Base-by-base conservation (phyloP, 1,140 invertebrate genomes). In the Drosophila biarmipes region DNA sequence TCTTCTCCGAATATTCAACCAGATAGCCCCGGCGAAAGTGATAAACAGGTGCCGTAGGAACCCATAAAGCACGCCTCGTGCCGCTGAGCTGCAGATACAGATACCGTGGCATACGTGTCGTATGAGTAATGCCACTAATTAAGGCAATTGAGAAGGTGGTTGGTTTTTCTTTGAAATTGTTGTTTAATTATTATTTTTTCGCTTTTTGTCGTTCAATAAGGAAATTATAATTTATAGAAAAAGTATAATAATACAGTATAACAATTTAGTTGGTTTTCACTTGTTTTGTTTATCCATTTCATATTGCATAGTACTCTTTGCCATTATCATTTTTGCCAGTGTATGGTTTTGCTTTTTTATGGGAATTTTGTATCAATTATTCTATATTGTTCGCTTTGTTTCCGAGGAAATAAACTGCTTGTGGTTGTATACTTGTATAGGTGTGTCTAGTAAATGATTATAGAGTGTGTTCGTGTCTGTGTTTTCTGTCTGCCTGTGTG, bases 191-290 rank as follows among this genome's bases (percentile, higher is more conserved):
- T 85, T 91, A 73, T 90, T 78, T 80, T 81, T 75, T 82, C 76
- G 86, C 66, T 69, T 79, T 90, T 79, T 84, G 55, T 85, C 87
- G 72, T 81, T 90, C 81, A 87, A 81, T 91, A 89, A 89, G 75
- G 84, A 91, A 91, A 91, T 91, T 80, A 91, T 91, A 91, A 91
- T 74, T 90, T 89, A 91, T 91, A 91, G 90, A 91, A 91, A 91
- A 91, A 91, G 90, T 91, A 91, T 91, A 91, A 91, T 91, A 91
- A 91, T 91, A 90, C 90, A 85, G 90, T 91, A 91, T 91, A 91
- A 91, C 90, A 91, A 91, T 91, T 91, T 89, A 89, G 90, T 91
- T 91, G 63, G 59, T 78, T 80, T 77, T 58, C 51, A 49, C 62
- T 73, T 61, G 66, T 54, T 56, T 63, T 73, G 31, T 53, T 63